Conservation (phyloP, 2,888 invertebrate genomes). For the Drosophila lacicola region DNA sequence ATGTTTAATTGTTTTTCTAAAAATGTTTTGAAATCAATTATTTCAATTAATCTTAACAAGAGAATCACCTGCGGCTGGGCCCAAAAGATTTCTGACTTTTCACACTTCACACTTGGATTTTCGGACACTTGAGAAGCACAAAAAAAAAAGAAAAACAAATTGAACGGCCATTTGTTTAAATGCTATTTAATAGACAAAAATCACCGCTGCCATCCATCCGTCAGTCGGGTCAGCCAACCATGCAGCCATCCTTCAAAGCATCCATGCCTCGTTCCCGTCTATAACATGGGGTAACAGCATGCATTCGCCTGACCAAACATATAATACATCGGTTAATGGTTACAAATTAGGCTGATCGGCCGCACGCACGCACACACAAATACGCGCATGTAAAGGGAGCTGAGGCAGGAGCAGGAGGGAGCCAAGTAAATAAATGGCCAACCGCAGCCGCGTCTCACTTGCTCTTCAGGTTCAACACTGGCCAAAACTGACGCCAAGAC, state of each 20-base stretch:
- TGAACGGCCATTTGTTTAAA: constrained; percentile 71
- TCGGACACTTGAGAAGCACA: constrained; percentile 1
- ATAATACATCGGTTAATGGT: constrained; percentile 81
- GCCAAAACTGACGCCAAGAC: constrained; percentile 58
- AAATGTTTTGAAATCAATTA: neutral
- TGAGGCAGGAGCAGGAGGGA: constrained; percentile 19
- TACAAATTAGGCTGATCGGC: constrained; percentile 81
- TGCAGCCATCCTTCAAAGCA: constrained; percentile 28
- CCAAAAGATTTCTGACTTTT: constrained; percentile 14
- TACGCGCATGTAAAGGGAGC: constrained; percentile 5
- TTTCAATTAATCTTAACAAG: neutral
- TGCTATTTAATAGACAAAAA: constrained; percentile 78
- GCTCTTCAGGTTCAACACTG: constrained; percentile 22
- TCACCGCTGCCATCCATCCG: constrained; percentile 58
- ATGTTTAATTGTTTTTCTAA: neutral
- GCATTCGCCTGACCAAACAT: constrained; percentile 66
- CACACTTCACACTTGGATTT: constrained; percentile 19
- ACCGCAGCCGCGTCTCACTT: constrained; percentile 45
- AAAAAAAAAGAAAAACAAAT: constrained; percentile 12
- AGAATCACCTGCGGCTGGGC: neutral
- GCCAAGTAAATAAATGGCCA: constrained; percentile 55
- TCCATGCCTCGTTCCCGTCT: constrained; percentile 16
- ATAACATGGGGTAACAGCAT: constrained; percentile 51
- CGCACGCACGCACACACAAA: constrained; percentile 51
- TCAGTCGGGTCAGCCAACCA: constrained; percentile 15